phyloP scores from a whole-genome alignment of 1,140 invertebrate species.

The Akabosia matsudoensis region DNA sequence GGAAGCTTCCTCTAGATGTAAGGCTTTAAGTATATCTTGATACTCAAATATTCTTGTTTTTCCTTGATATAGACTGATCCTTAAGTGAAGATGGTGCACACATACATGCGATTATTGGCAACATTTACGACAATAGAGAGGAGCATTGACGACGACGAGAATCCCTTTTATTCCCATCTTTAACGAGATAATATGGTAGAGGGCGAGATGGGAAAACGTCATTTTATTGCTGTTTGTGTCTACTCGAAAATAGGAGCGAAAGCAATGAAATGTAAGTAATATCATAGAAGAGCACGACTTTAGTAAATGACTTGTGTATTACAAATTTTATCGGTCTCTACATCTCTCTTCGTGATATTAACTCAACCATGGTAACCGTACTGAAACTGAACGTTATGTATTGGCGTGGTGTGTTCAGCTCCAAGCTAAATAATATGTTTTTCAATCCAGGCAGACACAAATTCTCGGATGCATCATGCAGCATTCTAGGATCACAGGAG shows the following conservation, averaged over 20 bases:
- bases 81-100: too few species aligned
- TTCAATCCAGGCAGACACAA: too few species aligned
- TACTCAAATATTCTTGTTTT: not conserved
- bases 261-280: not conserved
- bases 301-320: constrained; percentile 1
- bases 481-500: too few species aligned
- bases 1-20: too few species aligned
- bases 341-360: not conserved
- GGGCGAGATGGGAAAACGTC: not conserved
- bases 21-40: not conserved
- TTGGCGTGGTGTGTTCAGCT: too few species aligned
- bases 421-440: too few species aligned
- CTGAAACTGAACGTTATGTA: too few species aligned
- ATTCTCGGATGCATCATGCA: too few species aligned
- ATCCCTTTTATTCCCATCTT: not conserved
- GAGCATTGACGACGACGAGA: not conserved
- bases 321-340: not conserved
- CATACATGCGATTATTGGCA: constrained; percentile 9
- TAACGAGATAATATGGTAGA: not conserved
- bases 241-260: not conserved
- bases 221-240: not conserved
- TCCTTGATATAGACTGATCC: too few species aligned
- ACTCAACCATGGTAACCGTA: too few species aligned
- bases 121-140: not conserved
- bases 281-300: not conserved